phyloP scores from a whole-genome alignment of 2,113 vertebrate genomes.

The Acrocephalus kingi region DNA sequence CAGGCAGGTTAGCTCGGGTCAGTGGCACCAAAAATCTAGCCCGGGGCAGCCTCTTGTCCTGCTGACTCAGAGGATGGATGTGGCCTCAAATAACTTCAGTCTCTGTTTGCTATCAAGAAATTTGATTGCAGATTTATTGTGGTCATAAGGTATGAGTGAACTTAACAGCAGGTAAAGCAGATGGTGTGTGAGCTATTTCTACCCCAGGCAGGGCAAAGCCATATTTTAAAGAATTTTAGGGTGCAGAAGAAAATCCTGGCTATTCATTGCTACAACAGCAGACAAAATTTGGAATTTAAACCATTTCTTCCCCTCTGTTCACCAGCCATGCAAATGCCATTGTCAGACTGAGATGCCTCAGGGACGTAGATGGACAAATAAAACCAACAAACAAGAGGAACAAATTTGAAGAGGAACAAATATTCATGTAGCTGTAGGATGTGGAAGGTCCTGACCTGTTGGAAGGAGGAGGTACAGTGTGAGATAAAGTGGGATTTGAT shows the following conservation, averaged over 20 bases:
- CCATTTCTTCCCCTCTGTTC: not conserved
- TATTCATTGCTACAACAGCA: not conserved
- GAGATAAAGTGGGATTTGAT: not conserved
- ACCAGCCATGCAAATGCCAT: not conserved
- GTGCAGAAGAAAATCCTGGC: not conserved
- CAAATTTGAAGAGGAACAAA: not conserved
- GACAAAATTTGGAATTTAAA: not conserved
- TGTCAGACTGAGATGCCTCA: not conserved
- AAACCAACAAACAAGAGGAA: not conserved
- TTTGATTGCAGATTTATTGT: not conserved
- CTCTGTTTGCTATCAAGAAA: not conserved
- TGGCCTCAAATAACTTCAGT: not conserved
- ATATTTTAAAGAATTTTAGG: not conserved
- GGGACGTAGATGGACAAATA: not conserved
- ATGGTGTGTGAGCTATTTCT: not conserved
- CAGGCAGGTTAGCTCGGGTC: rapidly evolving
- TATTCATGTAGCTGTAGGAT: not conserved
- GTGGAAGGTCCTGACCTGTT: not conserved
- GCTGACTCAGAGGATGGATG: not conserved
- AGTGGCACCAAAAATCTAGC: not conserved
- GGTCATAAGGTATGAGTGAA: not conserved
- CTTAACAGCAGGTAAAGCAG: not conserved
- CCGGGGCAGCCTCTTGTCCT: not conserved
- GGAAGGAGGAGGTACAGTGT: not conserved
- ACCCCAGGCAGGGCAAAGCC: not conserved